These are phyloP conservation scores for Mixornis gularis DNA, from an alignment of 2,113 vertebrate genomes.

Conservation along the genomic window DNA sequence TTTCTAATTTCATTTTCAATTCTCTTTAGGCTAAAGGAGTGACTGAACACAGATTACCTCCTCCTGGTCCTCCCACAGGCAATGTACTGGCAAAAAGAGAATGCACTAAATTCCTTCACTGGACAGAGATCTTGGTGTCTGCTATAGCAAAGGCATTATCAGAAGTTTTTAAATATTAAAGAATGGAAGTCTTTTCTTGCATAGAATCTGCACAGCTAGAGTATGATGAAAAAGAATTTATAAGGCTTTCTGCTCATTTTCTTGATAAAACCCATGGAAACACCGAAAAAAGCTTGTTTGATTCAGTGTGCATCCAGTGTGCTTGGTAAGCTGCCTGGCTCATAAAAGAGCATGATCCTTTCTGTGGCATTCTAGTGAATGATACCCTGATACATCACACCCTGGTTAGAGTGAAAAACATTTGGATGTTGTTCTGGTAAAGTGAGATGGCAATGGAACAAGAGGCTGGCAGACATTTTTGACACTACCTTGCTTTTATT, in stretches of 20 bases:
- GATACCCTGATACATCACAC: neutral
- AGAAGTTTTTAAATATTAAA: neutral
- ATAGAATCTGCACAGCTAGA: neutral
- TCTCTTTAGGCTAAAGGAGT: neutral
- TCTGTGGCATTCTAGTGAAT: neutral
- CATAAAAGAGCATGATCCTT: neutral
- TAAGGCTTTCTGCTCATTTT: neutral
- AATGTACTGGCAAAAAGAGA: neutral
- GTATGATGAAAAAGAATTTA: neutral
- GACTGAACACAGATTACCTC: neutral
- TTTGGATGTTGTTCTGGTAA: neutral
- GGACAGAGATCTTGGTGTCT: neutral
- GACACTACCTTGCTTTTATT: neutral
- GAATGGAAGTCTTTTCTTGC: neutral
- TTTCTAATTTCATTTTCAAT: neutral
- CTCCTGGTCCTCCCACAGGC: neutral
- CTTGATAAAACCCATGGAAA: neutral
- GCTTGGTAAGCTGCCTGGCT: neutral
- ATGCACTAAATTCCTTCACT: neutral
- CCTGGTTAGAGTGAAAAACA: neutral
- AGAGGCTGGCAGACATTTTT: neutral
- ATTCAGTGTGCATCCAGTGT: neutral
- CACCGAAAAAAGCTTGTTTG: fast-evolving
- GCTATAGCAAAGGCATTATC: neutral
- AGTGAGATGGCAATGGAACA: neutral